Conservation (phyloP, 1,140 invertebrate genomes). For the Hylyphantes graminicola region DNA sequence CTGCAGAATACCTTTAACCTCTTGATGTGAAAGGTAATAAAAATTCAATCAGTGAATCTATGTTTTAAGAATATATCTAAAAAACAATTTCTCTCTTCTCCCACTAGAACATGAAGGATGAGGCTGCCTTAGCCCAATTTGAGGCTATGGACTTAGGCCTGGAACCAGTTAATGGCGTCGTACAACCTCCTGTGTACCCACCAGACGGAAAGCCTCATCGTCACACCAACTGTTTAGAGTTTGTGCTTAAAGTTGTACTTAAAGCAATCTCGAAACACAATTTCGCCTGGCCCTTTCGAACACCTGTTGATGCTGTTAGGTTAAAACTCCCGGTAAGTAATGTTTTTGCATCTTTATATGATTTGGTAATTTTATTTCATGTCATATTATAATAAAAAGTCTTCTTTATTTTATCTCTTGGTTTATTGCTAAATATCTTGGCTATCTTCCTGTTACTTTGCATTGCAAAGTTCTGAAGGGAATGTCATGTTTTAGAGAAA, state of each 20-base stretch:
- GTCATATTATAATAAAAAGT: background rate
- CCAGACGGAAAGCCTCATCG: slow-evolving; percentile 74
- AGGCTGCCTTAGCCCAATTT: slow-evolving; percentile 56
- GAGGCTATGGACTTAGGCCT: slow-evolving; percentile 64
- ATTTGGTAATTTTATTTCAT: background rate
- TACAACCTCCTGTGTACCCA: slow-evolving; percentile 51
- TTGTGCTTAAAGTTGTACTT: slow-evolving; percentile 91
- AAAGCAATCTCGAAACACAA: slow-evolving; percentile 96
- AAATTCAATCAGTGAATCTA: background rate
- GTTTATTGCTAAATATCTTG: slow-evolving; percentile 3
- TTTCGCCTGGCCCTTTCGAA: slow-evolving; percentile 98
- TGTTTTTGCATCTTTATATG: background rate
- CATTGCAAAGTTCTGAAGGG: too few relatives aligned
- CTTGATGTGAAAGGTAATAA: background rate
- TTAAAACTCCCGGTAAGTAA: slow-evolving; percentile 84
- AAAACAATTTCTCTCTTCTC: background rate
- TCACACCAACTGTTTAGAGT: slow-evolving; percentile 92
- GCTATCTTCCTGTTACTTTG: background rate
- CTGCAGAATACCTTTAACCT: background rate
- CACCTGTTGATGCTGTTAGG: slow-evolving; percentile 95
- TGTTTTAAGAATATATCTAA: background rate
- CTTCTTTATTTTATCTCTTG: background rate
- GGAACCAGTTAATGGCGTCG: slow-evolving; percentile 51
- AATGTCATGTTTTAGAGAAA: too few relatives aligned
- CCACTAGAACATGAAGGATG: slow-evolving; percentile 44